Percentiles rank a stretch among this genome's conserved stretches.
Conservation (phyloP, 2,888 invertebrate species). For the Dasypolia templi region DNA sequence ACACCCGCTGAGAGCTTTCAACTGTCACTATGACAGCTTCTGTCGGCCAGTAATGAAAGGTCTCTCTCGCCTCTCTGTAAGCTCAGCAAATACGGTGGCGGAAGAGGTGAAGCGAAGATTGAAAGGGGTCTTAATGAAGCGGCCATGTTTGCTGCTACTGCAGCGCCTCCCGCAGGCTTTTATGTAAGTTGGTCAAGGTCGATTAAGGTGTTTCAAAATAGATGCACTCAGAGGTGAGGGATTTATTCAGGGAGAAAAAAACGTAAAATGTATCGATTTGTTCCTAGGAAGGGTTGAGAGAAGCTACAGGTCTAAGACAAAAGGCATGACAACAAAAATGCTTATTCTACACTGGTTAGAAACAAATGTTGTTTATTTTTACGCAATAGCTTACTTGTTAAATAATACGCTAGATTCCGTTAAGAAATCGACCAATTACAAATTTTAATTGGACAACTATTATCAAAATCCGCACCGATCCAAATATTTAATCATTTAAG, state of each 20-base stretch:
- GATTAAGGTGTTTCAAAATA: slow-evolving; percentile 67
- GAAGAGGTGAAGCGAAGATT: slow-evolving; percentile 40
- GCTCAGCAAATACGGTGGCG: slow-evolving; percentile 38
- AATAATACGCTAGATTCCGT: not conserved
- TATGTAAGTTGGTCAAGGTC: slow-evolving; percentile 80
- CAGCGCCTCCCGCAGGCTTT: slow-evolving; percentile 78
- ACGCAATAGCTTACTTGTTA: not conserved
- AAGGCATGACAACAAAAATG: not conserved
- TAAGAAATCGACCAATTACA: not conserved
- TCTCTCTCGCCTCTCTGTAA: slow-evolving; percentile 38
- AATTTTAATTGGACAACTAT: not conserved
- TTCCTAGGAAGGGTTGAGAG: not conserved
- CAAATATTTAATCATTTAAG: too few species aligned
- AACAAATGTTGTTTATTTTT: not conserved
- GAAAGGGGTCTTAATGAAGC: slow-evolving; percentile 66
- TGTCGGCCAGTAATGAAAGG: slow-evolving; percentile 65
- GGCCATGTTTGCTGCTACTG: slow-evolving; percentile 73
- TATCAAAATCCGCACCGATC: not conserved
- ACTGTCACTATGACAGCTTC: slow-evolving; percentile 79
- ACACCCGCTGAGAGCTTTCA: slow-evolving; percentile 74
- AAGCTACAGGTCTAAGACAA: slow-evolving; percentile 33
- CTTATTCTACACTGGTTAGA: not conserved
- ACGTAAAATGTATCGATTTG: slow-evolving; percentile 4
- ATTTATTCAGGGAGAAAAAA: slow-evolving; percentile 39
- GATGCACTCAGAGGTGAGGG: slow-evolving; percentile 50